phyloP scores from a whole-genome alignment of 2,888 invertebrate genomes.

The Stenotaenia linearis region DNA sequence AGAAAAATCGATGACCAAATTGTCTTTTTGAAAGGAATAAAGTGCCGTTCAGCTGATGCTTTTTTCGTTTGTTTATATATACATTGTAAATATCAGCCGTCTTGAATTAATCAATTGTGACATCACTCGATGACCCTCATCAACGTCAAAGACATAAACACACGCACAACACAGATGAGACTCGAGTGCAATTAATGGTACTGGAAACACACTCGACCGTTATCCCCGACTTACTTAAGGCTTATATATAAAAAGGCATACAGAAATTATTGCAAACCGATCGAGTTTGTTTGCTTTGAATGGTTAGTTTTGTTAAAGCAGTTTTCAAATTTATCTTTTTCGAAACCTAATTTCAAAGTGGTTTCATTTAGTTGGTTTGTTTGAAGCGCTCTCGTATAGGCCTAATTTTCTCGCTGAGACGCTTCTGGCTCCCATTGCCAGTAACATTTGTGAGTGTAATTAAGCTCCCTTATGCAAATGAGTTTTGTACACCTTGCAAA shows the following conservation, averaged over 20 bases:
- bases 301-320: no score
- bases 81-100: no score
- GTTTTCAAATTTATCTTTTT: not conserved
- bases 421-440: constrained; percentile 17
- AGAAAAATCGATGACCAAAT: not conserved
- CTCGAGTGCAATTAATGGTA: not conserved
- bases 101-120: not conserved
- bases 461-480: constrained; percentile 21
- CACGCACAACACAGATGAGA: not conserved
- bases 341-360: not conserved
- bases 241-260: not conserved
- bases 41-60: no score
- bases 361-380: not conserved
- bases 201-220: not conserved
- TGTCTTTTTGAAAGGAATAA: no score
- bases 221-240: not conserved
- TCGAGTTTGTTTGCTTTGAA: no score
- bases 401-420: constrained; percentile 3
- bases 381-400: constrained; percentile 1
- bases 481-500: constrained; percentile 12
- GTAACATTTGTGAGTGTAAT: constrained; percentile 17
- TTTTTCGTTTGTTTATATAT: not conserved
- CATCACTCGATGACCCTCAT: not conserved
- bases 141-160: not conserved
- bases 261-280: no score